A percentile compares a stretch with the other conserved stretches of the same genome.
These are phyloP conservation scores for Hyalella azteca DNA, from an alignment of 2,888 invertebrate genomes.

Conservation along the genomic window DNA sequence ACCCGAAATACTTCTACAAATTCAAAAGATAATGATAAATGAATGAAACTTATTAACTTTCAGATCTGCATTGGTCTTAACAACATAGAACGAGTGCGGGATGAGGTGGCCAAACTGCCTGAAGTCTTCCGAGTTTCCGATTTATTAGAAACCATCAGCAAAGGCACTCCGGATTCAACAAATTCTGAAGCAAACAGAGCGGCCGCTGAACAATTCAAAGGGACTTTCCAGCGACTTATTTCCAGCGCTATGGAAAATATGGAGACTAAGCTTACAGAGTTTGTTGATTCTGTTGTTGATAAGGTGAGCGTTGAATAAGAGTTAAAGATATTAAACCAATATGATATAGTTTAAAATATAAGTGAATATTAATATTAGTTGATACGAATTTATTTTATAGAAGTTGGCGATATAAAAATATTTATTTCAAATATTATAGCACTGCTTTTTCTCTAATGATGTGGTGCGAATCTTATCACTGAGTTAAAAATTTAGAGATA, in stretches of 20 bases:
- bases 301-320: constrained; percentile 41
- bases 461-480: no score
- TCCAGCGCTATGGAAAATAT: constrained; percentile 51
- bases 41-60: no score
- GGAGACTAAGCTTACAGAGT: constrained; percentile 53
- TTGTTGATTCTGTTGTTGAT: constrained; percentile 50
- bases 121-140: constrained; percentile 42
- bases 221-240: constrained; percentile 50
- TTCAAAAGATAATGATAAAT: no score
- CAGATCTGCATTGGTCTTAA: constrained; percentile 57
- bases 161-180: neutral
- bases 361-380: no score
- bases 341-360: no score
- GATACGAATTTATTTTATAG: no score
- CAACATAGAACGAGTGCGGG: constrained; percentile 55
- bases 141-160: constrained; percentile 40
- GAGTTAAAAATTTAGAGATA: no score
- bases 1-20: no score
- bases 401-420: no score
- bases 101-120: constrained; percentile 50
- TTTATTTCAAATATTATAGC: no score
- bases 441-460: no score
- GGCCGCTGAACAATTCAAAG: constrained; percentile 42
- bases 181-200: constrained; percentile 16
- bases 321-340: neutral